Conservation (phyloP, 2,113 vertebrate species). For the Chaetodon trifascialis region DNA sequence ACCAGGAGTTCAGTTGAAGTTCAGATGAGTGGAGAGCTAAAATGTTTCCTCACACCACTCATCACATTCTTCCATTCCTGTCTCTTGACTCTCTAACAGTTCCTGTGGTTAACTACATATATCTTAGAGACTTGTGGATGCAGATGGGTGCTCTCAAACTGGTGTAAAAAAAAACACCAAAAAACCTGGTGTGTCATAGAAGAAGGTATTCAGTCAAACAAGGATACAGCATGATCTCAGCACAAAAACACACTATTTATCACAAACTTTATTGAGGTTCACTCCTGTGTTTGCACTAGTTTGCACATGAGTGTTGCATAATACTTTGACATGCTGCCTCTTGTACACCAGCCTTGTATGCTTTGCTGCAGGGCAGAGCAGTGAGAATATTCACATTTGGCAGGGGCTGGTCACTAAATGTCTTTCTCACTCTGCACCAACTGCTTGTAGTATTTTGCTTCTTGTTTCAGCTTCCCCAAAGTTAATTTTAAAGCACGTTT, state of each 20-base stretch:
- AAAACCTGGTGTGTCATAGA: neutral
- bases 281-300: neutral
- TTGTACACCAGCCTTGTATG: neutral
- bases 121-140: neutral
- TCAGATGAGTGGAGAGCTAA: slow-evolving; percentile 40
- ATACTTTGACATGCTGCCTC: slow-evolving; percentile 30
- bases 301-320: slow-evolving; percentile 8
- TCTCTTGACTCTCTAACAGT: neutral
- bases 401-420: neutral
- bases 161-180: neutral
- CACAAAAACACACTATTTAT: neutral
- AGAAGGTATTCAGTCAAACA: neutral
- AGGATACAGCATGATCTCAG: neutral
- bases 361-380: neutral
- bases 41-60: neutral
- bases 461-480: neutral
- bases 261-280: neutral
- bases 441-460: neutral
- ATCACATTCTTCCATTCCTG: slow-evolving; percentile 4
- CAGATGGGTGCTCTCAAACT: neutral
- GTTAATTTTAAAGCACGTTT: neutral
- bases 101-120: neutral
- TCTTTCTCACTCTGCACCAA: slow-evolving; percentile 23
- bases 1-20: slow-evolving; percentile 40
- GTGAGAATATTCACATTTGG: slow-evolving; percentile 15